Evolutionary conservation across 2,113 vertebrate species (phyloP), one percentile per base, ranked within the genome.

Genomic region (Gallinago paraguaiae): DNA sequence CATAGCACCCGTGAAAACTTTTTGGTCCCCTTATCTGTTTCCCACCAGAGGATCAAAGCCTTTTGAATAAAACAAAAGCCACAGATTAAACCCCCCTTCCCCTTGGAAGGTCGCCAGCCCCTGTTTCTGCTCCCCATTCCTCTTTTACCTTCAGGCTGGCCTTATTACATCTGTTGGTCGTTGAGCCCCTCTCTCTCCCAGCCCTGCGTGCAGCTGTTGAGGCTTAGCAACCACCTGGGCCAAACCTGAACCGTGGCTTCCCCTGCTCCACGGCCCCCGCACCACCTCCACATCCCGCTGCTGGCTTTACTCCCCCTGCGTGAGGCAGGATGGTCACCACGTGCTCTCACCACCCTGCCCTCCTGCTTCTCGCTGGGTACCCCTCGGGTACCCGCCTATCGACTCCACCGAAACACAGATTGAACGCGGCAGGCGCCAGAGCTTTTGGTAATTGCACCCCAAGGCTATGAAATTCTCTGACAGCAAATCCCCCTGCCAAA

Each of bases 401-500:
- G 0, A 45, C 30, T 43, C 25, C 37, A 50, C 31, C 76, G 60
- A 90, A 87, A 78, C 82, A 84, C 85, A 93, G 88, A 91, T 53
- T 64, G 57, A 90, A 87, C 4, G 1, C 3, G 0, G 80, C 48
- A 80, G 79, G 61, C 2, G 5, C 70, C 79, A 95, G 79, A 90
- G 79, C 54, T 91, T 93, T 87, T 80, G 72, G 31, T 92, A 95
- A 95, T 96, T 93, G 56, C 48, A 54, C 71, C 94, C 64, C 14
- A 74, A 91, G 95, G 96, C 84, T 77, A 91, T 17, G 10, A 87
- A 68, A 77, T 92, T 57, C 72, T 78, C 86, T 92, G 79, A 53
- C 90, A 91, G 61, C 56, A 74, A 46, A 84, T 95, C 76, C 80
- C 1, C 1, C 60, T 90, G 50, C 71, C 94, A 78, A 81, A 84